Evolutionary conservation across 2,113 vertebrate genomes (phyloP).

Genomic region (Galemys pyrenaicus): DNA sequence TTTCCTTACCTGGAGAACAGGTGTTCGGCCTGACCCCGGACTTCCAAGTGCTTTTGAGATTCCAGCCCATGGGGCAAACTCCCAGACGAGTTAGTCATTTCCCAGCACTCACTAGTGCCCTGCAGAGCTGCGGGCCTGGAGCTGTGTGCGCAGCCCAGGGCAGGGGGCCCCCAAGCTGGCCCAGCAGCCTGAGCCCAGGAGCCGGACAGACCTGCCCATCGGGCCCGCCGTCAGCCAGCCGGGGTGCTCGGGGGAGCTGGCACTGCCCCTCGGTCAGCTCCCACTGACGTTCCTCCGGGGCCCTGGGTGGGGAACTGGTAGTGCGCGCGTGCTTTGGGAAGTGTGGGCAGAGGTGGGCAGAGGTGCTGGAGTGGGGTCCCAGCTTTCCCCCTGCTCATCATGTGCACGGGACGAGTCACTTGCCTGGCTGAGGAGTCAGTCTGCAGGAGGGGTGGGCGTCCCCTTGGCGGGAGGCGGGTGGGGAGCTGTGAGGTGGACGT

Average conservation of each 20-base stretch:
- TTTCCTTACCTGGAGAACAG: fast-evolving
- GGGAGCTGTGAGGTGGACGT: fast-evolving
- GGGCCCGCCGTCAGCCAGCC: too few relatives aligned
- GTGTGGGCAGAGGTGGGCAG: fast-evolving
- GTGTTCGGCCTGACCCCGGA: not conserved
- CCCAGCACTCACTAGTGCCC: fast-evolving
- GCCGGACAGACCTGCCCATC: fast-evolving
- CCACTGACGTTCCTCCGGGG: not conserved
- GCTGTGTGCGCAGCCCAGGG: too few relatives aligned
- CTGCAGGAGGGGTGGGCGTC: not conserved
- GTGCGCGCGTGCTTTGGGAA: too few relatives aligned
- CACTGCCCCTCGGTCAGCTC: not conserved
- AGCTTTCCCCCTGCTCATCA: fast-evolving
- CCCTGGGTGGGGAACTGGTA: fast-evolving
- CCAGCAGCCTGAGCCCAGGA: not conserved
- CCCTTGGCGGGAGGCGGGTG: not conserved
- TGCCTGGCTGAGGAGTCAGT: not conserved
- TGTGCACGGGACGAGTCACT: not conserved
- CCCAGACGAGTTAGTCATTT: fast-evolving
- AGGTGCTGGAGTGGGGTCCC: fast-evolving
- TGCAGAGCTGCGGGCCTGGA: not conserved
- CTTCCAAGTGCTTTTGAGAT: not conserved
- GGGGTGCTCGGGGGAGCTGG: not conserved
- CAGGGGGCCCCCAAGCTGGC: fast-evolving
- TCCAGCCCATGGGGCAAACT: not conserved